Conservation (phyloP, 2,888 invertebrate species). For the Linnaemya tessellans region DNA sequence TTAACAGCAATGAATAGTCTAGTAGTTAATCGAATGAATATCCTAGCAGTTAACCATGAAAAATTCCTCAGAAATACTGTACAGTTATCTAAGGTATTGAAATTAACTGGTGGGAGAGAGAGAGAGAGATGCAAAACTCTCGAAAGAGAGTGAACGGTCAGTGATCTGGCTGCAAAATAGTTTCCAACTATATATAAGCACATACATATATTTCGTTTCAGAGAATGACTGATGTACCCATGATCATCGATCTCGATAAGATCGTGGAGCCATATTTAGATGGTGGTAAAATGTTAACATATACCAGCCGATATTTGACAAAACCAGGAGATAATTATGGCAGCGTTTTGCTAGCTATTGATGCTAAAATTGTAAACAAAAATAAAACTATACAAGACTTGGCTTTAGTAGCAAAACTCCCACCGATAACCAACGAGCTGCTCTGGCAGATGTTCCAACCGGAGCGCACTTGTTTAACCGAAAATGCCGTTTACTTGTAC, state of each 20-base stretch:
- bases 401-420: conserved; percentile 85
- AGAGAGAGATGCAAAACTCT: too few relatives aligned
- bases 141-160: too few relatives aligned
- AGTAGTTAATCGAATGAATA: too few relatives aligned
- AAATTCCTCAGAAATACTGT: too few relatives aligned
- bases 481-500: conserved; percentile 85
- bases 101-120: too few relatives aligned
- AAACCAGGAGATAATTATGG: conserved; percentile 87
- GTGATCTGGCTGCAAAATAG: too few relatives aligned
- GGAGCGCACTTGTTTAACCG: conserved; percentile 85
- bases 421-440: conserved; percentile 84
- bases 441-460: conserved; percentile 85
- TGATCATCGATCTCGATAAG: conserved; percentile 77
- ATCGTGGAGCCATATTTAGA: conserved; percentile 78
- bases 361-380: conserved; percentile 78
- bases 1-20: too few relatives aligned
- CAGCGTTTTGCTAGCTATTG: conserved; percentile 84
- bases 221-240: conserved; percentile 77
- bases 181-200: neutral
- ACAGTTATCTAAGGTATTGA: too few relatives aligned
- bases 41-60: too few relatives aligned
- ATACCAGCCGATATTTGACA: conserved; percentile 82
- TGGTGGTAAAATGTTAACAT: conserved; percentile 79
- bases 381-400: conserved; percentile 79
- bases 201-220: neutral